phyloP scores from a whole-genome alignment of 1,140 invertebrate genomes.

The Pectinophora gossypiella region DNA sequence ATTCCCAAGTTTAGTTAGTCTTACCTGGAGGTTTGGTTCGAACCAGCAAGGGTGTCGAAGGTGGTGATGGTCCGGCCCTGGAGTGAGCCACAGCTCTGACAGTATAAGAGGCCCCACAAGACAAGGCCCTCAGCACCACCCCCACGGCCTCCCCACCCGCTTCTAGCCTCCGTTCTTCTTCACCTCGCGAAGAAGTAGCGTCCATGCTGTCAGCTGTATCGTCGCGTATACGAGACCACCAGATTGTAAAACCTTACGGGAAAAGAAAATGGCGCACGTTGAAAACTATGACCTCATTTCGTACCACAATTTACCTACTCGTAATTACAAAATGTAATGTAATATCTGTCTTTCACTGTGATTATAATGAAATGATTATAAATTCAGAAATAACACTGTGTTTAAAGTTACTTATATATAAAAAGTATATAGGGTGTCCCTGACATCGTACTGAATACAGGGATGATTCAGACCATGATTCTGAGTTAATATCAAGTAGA shows the following conservation, averaged over 20 bases:
- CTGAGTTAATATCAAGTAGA: too few relatives aligned
- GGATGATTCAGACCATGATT: too few relatives aligned
- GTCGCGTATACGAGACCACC: constrained; percentile 56
- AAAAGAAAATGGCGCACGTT: too few relatives aligned
- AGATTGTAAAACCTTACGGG: constrained; percentile 60
- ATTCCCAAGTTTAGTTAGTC: neutral
- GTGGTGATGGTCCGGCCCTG: constrained; percentile 48
- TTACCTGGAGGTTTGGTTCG: constrained; percentile 65
- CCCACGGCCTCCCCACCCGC: constrained; percentile 49
- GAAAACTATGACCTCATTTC: too few relatives aligned
- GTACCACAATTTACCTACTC: too few relatives aligned
- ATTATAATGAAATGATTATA: too few relatives aligned
- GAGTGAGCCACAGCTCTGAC: constrained; percentile 59
- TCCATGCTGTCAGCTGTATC: constrained; percentile 44
- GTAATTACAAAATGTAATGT: too few relatives aligned
- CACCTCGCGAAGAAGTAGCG: constrained; percentile 34
- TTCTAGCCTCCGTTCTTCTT: constrained; percentile 53
- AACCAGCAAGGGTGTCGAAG: constrained; percentile 49
- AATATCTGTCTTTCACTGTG: too few relatives aligned
- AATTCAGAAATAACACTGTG: too few relatives aligned
- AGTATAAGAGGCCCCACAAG: constrained; percentile 58
- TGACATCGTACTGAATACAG: too few relatives aligned
- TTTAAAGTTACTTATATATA: too few relatives aligned
- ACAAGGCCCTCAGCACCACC: constrained; percentile 45
- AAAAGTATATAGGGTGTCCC: too few relatives aligned